Percentiles rank a stretch among this genome's conserved stretches.
Conservation (phyloP, 2,113 vertebrate genomes). For the Oncorhynchus clarkii region DNA sequence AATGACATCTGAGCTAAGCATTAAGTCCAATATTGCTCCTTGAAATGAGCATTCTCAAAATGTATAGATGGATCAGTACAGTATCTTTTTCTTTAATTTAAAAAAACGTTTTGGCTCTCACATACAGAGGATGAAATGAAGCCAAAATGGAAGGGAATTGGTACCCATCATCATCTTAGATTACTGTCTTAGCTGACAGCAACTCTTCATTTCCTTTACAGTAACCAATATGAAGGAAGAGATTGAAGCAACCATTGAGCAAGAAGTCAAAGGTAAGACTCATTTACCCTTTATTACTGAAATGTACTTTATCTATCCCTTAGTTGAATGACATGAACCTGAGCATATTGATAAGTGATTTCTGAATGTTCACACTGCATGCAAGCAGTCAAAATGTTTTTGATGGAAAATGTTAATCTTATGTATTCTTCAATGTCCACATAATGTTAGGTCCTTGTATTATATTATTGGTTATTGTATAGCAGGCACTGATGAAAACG, state of each 20-base stretch:
- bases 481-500: slow-evolving; percentile 53
- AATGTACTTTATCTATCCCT: neutral
- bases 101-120: neutral
- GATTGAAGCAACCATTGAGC: slow-evolving; percentile 82
- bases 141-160: neutral
- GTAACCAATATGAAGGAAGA: slow-evolving; percentile 79
- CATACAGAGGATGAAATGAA: neutral
- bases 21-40: too few relatives aligned
- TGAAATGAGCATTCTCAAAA: too few relatives aligned
- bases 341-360: neutral
- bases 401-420: slow-evolving; percentile 23
- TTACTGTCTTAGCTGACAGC: neutral
- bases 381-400: slow-evolving; percentile 31
- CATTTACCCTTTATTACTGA: neutral
- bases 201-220: slow-evolving; percentile 61
- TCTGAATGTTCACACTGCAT: slow-evolving; percentile 55
- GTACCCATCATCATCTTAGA: neutral
- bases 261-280: slow-evolving; percentile 92
- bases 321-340: neutral
- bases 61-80: too few relatives aligned
- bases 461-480: slow-evolving; percentile 35
- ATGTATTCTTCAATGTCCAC: slow-evolving; percentile 34
- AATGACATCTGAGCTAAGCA: too few relatives aligned
- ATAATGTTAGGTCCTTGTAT: slow-evolving; percentile 30
- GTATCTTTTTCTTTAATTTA: too few relatives aligned